phyloP scores from a whole-genome alignment of 1,140 invertebrate genomes.

The Meloidogyne exigua region DNA sequence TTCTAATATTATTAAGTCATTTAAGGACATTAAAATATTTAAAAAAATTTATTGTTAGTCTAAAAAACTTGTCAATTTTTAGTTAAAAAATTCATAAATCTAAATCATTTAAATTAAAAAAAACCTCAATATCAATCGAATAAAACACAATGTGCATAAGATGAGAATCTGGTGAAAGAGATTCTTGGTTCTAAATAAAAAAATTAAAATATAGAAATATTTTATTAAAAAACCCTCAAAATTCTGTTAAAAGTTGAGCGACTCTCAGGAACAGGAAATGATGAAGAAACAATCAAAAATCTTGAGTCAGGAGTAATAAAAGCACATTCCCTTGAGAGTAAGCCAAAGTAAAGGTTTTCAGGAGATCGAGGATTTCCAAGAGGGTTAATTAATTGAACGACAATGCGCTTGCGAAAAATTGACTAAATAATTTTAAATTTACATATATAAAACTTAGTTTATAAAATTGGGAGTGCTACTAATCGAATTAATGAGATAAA shows the following conservation, averaged over 20 bases:
- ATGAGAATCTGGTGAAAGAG: conserved; percentile 27
- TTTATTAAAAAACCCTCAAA: conserved; percentile 24
- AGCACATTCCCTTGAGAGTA: conserved; percentile 38
- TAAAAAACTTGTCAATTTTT: too few species aligned
- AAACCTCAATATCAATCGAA: conserved; percentile 46
- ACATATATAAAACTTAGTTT: neutral
- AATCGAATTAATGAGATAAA: neutral
- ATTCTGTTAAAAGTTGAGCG: conserved; percentile 32
- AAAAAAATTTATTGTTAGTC: too few species aligned
- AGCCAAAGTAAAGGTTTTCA: conserved; percentile 13
- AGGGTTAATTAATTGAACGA: conserved; percentile 9
- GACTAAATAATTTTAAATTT: conserved; percentile 20
- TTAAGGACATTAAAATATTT: too few species aligned
- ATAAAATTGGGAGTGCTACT: neutral
- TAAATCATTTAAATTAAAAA: too few species aligned
- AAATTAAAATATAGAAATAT: conserved; percentile 3
- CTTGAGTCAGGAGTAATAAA: conserved; percentile 44
- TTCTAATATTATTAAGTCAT: too few species aligned
- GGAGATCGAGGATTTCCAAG: conserved; percentile 8
- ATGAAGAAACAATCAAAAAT: conserved; percentile 42
- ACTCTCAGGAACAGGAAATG: conserved; percentile 29
- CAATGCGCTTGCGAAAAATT: conserved; percentile 14
- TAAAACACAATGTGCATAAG: conserved; percentile 37
- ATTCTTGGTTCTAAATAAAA: conserved; percentile 43
- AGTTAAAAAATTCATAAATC: too few species aligned